Conservation (phyloP, 2,113 vertebrate species). For the Corynorhinus townsendii region DNA sequence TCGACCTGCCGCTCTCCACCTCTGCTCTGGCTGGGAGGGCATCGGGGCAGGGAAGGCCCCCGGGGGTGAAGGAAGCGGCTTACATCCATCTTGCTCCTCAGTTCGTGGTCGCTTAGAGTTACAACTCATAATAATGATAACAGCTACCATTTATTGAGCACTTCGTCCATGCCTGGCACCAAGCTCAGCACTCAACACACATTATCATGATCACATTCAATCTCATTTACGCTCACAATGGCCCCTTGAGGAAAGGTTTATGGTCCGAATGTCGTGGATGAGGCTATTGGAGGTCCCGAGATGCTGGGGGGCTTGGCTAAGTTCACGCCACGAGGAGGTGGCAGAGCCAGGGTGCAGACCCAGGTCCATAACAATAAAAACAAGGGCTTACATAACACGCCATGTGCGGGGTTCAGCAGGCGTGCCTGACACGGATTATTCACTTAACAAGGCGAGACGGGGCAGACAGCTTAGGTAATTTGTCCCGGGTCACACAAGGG, state of each 20-base stretch:
- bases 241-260: neutral
- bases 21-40: neutral
- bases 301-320: neutral
- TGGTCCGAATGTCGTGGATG: neutral
- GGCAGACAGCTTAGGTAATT: neutral
- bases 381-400: neutral
- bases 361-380: neutral
- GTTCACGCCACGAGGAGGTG: neutral
- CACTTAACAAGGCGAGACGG: neutral
- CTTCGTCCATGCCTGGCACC: neutral
- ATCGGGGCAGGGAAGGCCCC: neutral
- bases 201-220: constrained; percentile 17
- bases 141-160: neutral
- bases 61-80: neutral
- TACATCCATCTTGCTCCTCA: neutral
- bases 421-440: fast-evolving
- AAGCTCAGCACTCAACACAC: neutral
- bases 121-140: constrained; percentile 20
- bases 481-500: neutral
- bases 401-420: neutral
- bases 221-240: neutral
- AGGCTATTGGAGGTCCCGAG: neutral
- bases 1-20: fast-evolving
- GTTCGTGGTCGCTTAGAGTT: neutral
- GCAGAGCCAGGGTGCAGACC: neutral